Conservation (phyloP, 2,113 vertebrate genomes). For the Prietella phreatophila region DNA sequence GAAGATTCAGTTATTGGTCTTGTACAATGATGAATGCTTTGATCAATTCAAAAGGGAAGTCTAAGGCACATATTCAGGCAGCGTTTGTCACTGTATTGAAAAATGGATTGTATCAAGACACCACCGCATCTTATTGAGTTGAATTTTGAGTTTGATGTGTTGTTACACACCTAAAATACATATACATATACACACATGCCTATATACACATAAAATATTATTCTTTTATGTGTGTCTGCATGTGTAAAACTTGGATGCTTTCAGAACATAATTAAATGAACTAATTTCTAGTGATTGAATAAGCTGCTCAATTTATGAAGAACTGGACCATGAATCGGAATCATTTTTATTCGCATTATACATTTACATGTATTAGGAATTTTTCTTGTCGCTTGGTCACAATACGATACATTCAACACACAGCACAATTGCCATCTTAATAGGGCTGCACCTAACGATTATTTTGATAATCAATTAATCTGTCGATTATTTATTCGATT, state of each 20-base stretch:
- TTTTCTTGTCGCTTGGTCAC: too few species aligned
- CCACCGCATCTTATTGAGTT: neutral
- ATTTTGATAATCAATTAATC: too few species aligned
- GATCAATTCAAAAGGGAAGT: neutral
- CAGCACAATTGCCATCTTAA: too few species aligned
- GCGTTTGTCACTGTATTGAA: neutral
- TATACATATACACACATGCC: neutral
- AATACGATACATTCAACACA: too few species aligned
- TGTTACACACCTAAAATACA: neutral
- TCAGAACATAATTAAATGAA: neutral
- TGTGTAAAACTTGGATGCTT: neutral
- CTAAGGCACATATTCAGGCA: neutral
- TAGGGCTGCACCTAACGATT: too few species aligned
- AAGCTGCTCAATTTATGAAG: neutral
- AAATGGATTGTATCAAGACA: neutral
- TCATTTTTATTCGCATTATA: too few species aligned
- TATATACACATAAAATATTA: neutral
- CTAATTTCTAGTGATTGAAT: neutral
- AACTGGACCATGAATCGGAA: neutral
- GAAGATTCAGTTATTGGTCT: neutral
- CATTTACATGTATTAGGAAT: too few species aligned
- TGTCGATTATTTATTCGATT: too few species aligned
- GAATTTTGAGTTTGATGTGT: neutral
- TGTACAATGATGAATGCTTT: neutral
- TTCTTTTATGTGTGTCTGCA: neutral